Evolutionary conservation across 2,113 vertebrate species (phyloP), one percentile per base, ranked within the genome.

Genomic region (Neogale vison): DNA sequence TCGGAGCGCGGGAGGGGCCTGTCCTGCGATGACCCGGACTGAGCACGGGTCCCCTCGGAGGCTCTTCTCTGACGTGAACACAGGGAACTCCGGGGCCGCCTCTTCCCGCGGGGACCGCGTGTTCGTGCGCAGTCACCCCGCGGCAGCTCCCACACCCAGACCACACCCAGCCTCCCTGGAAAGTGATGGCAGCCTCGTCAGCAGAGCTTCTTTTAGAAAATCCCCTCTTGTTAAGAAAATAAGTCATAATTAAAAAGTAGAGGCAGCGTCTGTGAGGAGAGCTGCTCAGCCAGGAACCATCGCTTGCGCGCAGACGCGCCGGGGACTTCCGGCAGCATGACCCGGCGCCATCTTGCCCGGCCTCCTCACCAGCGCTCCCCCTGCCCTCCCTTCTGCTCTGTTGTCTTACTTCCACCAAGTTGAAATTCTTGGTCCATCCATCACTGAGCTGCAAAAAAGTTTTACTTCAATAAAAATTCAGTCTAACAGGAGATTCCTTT

Each of bases 21-120:
- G 26, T 80, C 88, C 97, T 98, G 97, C 86, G 90, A 96, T 93
- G 95, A 89, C 91, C 82, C 72, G 74, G 82, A 88, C 65, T 83
- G 92, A 92, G 94, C 79, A 61, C 18, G 17, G 23, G n/a, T 98
- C 94, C 85, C 87, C 65, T 97, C 93, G 39, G 98, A 97, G 90
- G 93, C 83, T 65, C 83, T 94, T 98, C 96, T 95, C 96, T 97
- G 97, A 94, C 95, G 96, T 0, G 18, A 87, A 97, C 2, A 0
- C 39, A 90, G 96, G 97, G 98, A 97, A 72, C 77, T 90, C 95
- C 95, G 97, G 96, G 98, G 97, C 98, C 88, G 91, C 98, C 97
- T 97, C 97, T 98, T 96, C 84, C 96, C 98, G 98, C 86, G 52
- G 50, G 94, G 95, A 96, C 67, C 0, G 0, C 29, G 45, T 74